Base-by-base conservation (phyloP, 53 echinoderm and acorn worm species). In the Antedon mediterranea region DNA sequence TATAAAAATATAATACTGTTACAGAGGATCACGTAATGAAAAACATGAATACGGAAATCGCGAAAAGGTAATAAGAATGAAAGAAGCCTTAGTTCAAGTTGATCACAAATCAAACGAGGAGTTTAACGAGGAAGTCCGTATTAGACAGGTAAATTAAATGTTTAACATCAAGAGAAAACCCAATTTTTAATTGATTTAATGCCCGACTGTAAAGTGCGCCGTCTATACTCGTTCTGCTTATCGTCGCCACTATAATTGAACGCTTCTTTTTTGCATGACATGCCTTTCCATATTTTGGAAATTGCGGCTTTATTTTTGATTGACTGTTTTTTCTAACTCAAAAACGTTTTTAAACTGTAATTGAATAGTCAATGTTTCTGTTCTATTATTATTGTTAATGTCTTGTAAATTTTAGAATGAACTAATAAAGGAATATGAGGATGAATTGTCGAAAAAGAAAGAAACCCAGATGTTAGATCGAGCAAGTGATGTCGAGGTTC, bases 21-120 rank as follows among this genome's bases (percentile, higher is more conserved):
- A 20, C 81, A 89, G 89, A 26, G 79, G 42, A 32, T 90, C 90
- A 20, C 23, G 28, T 2, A 84, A 84, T 79, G 86, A 83, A 72
- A 23, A 72, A 9, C 73, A 86, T 30, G 90, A 90, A 72, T 32
- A 42, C 0, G 26, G 74, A 30, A 90, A 90, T 76, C 81, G 81
- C 29, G 32, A 71, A 30, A 86, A 81, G 29, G 90, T 86, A 0
- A 14, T 33, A 30, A 75, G 71, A 31, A 90, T 90, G 86, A 80
- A 83, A 33, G 43, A 77, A 71, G 90, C 86, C 0, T 74, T 90
- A 43, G 71, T 81, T 0, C 0, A 79, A 4, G 71, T 90, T 11
- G 78, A 86, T 43, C 3, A 9, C 0, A 81, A 81, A 44, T 28
- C 78, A 9, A 79, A 84, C 33, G 86, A 78, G 30, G 29, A 81